Evolutionary conservation across 2,113 vertebrate genomes (phyloP).

Genomic region (Leptocoma aspasia): DNA sequence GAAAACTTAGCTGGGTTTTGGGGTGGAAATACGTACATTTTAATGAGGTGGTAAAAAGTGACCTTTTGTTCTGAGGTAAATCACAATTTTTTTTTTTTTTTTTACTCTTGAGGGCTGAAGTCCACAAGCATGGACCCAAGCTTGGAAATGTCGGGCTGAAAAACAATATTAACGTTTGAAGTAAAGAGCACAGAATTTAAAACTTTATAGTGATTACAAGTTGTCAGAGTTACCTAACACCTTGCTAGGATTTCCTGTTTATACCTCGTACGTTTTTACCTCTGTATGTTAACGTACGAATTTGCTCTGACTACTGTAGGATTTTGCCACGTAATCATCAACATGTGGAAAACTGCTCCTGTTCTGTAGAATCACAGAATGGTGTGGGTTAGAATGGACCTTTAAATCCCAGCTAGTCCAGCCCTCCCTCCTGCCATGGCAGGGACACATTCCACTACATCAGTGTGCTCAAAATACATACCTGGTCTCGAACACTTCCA

Average conservation of each 20-base stretch:
- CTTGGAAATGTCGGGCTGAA: neutral
- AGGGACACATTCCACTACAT: neutral
- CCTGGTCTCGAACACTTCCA: neutral
- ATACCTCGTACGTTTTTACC: neutral
- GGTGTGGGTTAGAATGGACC: neutral
- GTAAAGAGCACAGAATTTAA: neutral
- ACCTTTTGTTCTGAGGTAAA: conserved; percentile 3
- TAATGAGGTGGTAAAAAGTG: neutral
- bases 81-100: neutral
- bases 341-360: neutral
- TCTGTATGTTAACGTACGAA: neutral
- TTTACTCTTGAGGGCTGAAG: neutral
- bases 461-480: neutral
- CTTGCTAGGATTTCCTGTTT: neutral
- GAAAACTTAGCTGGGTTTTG: neutral
- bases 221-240: neutral
- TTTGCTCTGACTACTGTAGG: neutral
- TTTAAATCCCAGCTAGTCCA: neutral
- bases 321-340: neutral
- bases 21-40: neutral
- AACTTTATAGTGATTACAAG: neutral
- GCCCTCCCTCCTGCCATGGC: neutral
- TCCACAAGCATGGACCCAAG: neutral
- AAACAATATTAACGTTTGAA: neutral
- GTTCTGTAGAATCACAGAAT: neutral